A percentile compares a stretch with the other conserved stretches of the same genome.
Evolutionary conservation across 2,797 vertebrate species (phyloP).

Genomic region (Percopsis omiscomaycus): DNA sequence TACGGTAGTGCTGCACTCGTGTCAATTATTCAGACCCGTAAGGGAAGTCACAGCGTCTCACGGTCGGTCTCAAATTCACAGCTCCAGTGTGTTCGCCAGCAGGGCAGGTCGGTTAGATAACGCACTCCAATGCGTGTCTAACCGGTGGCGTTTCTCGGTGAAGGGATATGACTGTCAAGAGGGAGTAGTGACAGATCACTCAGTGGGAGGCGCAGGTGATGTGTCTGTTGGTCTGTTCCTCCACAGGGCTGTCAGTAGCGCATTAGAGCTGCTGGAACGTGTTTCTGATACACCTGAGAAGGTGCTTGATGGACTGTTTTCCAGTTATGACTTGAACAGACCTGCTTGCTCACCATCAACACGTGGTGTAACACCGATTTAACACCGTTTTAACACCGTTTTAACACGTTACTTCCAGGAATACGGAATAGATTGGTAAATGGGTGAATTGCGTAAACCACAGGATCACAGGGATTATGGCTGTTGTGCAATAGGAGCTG

Average conservation of each 20-base stretch:
- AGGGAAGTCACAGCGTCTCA: constrained; percentile 33
- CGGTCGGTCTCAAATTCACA: constrained; percentile 15
- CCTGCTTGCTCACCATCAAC: no score
- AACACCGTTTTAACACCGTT: no score
- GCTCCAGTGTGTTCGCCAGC: neutral
- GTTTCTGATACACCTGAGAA: constrained; percentile 8
- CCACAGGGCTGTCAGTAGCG: constrained; percentile 3
- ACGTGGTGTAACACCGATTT: no score
- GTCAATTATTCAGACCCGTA: constrained; percentile 30
- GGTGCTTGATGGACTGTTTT: neutral
- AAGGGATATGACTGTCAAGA: constrained; percentile 27
- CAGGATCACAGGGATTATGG: constrained; percentile 4
- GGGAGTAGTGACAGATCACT: constrained; percentile 19
- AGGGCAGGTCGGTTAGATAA: constrained; percentile 11
- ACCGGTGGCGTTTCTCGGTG: neutral
- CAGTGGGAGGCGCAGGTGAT: constrained; percentile 28
- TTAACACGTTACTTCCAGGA: no score
- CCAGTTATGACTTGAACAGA: neutral
- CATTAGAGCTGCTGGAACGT: constrained; percentile 34
- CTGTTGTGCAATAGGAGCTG: constrained; percentile 35
- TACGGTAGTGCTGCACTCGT: constrained; percentile 7
- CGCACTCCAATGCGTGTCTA: constrained; percentile 11
- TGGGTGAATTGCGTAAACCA: constrained; percentile 33
- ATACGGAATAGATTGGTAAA: constrained; percentile 7
- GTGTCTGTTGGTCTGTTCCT: constrained; percentile 20